phyloP scores from a whole-genome alignment of 1,140 invertebrate genomes.

The Camponotus vicinus region DNA sequence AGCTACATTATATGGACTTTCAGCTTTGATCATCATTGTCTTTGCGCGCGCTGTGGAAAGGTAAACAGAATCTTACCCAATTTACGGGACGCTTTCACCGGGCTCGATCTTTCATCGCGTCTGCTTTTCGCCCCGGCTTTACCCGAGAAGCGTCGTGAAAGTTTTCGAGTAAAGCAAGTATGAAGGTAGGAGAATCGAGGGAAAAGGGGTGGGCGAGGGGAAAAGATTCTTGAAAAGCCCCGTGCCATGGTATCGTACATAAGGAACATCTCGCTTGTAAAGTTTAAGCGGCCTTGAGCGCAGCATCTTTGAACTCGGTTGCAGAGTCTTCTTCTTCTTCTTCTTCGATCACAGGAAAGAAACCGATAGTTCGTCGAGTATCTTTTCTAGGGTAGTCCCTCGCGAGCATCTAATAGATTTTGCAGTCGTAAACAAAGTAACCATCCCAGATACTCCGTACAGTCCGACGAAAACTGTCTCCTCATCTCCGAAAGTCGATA shows the following conservation, averaged over 20 bases:
- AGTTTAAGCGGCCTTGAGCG: slow-evolving; percentile 57
- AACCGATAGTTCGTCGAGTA: slow-evolving; percentile 34
- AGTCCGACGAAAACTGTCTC: slow-evolving; percentile 30
- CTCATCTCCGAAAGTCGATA: background rate
- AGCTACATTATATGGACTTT: slow-evolving; percentile 4
- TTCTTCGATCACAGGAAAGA: slow-evolving; percentile 32
- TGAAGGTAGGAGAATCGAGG: background rate
- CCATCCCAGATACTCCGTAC: background rate
- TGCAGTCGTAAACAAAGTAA: slow-evolving; percentile 36
- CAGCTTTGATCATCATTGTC: slow-evolving; percentile 49
- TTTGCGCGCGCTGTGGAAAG: slow-evolving; percentile 43
- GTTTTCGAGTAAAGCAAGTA: slow-evolving; percentile 40
- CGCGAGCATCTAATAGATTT: slow-evolving; percentile 49
- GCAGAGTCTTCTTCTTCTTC: background rate
- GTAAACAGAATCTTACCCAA: slow-evolving; percentile 59
- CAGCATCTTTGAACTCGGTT: slow-evolving; percentile 49
- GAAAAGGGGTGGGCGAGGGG: too few relatives aligned
- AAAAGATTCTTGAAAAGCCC: slow-evolving; percentile 49
- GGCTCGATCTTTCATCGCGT: slow-evolving; percentile 47
- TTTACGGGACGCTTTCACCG: slow-evolving; percentile 50
- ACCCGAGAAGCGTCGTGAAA: slow-evolving; percentile 39
- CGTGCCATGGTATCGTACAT: slow-evolving; percentile 19
- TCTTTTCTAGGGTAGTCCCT: background rate
- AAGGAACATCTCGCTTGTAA: slow-evolving; percentile 44
- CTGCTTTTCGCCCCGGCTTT: slow-evolving; percentile 41